phyloP scores from a whole-genome alignment of 2,113 vertebrate species.

The Galbula dea region DNA sequence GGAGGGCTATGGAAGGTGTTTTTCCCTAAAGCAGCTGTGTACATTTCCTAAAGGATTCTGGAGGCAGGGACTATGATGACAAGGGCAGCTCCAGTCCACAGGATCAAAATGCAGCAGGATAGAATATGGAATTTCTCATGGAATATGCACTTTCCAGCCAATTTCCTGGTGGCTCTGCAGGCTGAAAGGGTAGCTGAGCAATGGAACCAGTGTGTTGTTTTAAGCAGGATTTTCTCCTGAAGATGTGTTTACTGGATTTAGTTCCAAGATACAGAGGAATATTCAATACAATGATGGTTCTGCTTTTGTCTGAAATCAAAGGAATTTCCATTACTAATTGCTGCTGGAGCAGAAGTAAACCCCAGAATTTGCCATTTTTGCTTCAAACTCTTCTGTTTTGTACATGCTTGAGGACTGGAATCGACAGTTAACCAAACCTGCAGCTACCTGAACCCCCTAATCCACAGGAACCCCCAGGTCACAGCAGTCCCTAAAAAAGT shows the following conservation, averaged over 20 bases:
- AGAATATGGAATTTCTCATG: too few species aligned
- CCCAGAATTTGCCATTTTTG: background rate
- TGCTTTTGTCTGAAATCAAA: background rate
- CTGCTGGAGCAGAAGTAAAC: background rate
- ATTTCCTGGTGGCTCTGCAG: background rate
- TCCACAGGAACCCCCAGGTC: background rate
- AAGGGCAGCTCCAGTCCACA: background rate
- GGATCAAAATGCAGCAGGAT: background rate
- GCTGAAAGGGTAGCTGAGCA: background rate
- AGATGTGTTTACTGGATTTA: background rate
- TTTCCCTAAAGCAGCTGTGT: background rate
- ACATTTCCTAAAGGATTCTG: background rate
- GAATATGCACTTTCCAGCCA: background rate
- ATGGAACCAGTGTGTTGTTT: background rate
- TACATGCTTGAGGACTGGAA: background rate
- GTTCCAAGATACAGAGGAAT: background rate
- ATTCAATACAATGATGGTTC: background rate
- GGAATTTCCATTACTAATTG: background rate
- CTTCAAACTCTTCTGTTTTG: background rate
- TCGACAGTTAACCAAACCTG: background rate
- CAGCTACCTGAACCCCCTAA: background rate
- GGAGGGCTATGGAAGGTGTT: background rate
- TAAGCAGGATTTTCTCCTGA: background rate
- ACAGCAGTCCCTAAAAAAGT: background rate
- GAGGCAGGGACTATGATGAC: background rate